phyloP scores from a whole-genome alignment of 2,888 invertebrate species.

The Barypeithes pellucidus region DNA sequence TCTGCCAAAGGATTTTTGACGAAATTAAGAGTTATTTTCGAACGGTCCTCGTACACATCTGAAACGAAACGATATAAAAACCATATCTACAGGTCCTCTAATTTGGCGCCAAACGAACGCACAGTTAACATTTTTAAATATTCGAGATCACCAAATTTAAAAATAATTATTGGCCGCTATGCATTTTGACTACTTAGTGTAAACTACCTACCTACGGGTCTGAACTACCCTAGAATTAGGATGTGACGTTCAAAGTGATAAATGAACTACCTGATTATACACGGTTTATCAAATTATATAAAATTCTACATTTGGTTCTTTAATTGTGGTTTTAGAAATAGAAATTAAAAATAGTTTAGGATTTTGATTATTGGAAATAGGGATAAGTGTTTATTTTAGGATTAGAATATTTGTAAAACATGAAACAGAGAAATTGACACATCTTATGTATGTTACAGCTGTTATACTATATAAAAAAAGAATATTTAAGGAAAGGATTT shows the following conservation, averaged over 20 bases:
- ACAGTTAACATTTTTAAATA: slow-evolving; percentile 61
- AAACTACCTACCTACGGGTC: slow-evolving; percentile 17
- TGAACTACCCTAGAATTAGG: slow-evolving; percentile 39
- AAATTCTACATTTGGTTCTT: slow-evolving; percentile 19
- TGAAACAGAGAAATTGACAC: no score
- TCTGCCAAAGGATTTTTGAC: no score
- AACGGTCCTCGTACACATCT: no score
- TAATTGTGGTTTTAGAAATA: slow-evolving; percentile 18
- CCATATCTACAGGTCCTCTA: slow-evolving; percentile 59
- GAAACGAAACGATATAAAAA: not conserved
- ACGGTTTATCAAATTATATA: slow-evolving; percentile 35
- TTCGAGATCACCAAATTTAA: slow-evolving; percentile 50
- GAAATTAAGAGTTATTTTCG: no score
- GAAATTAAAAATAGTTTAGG: slow-evolving; percentile 14
- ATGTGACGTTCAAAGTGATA: slow-evolving; percentile 32
- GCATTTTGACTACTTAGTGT: slow-evolving; percentile 29
- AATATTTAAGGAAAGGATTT: no score
- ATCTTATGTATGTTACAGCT: no score
- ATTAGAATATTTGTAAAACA: no score
- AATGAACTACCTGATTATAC: slow-evolving; percentile 40
- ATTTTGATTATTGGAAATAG: not conserved
- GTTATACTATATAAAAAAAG: no score
- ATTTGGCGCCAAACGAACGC: slow-evolving; percentile 64
- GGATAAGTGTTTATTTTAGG: no score
- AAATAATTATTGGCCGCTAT: slow-evolving; percentile 45